Conservation (phyloP, 2,888 invertebrate genomes). For the Apomyelois bistriatella region DNA sequence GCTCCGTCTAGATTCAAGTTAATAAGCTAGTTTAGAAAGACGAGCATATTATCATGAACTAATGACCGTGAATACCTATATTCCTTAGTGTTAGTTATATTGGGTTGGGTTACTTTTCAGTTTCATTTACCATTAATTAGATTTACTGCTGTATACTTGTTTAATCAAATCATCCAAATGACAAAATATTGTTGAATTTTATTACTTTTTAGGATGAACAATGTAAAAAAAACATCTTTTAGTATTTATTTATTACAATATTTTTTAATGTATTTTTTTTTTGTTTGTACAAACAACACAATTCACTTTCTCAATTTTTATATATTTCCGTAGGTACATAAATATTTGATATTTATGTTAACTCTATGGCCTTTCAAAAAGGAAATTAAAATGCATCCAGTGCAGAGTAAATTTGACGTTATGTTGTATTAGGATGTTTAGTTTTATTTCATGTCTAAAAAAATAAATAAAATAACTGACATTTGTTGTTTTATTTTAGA, state of each 20-base stretch:
- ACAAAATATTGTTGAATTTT: not conserved
- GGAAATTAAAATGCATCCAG: not conserved
- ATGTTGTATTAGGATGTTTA: constrained; percentile 10
- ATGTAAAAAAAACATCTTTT: not conserved
- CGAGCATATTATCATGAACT: not conserved
- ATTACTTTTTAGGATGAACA: not conserved
- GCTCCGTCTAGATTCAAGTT: too few relatives aligned
- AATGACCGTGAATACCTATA: constrained; percentile 16
- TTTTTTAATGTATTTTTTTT: not conserved
- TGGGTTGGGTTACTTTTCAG: constrained; percentile 23
- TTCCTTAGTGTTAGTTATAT: constrained; percentile 24
- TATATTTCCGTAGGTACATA: too few relatives aligned
- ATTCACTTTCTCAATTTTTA: too few relatives aligned
- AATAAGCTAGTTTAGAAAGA: too few relatives aligned
- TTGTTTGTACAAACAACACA: too few relatives aligned
- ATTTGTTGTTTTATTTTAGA: constrained; percentile 4
- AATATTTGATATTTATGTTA: not conserved
- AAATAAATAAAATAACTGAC: constrained; percentile 8
- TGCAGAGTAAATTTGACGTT: constrained; percentile 11
- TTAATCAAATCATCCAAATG: not conserved
- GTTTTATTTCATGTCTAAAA: constrained; percentile 6
- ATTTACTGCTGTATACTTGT: not conserved
- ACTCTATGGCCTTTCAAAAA: not conserved
- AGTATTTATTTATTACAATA: too few relatives aligned
- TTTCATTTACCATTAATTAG: too few relatives aligned